Percentiles rank a stretch among this genome's conserved stretches.
These are phyloP conservation scores for Eristalis tenax DNA, from an alignment of 2,888 invertebrate genomes.

Conservation along the genomic window DNA sequence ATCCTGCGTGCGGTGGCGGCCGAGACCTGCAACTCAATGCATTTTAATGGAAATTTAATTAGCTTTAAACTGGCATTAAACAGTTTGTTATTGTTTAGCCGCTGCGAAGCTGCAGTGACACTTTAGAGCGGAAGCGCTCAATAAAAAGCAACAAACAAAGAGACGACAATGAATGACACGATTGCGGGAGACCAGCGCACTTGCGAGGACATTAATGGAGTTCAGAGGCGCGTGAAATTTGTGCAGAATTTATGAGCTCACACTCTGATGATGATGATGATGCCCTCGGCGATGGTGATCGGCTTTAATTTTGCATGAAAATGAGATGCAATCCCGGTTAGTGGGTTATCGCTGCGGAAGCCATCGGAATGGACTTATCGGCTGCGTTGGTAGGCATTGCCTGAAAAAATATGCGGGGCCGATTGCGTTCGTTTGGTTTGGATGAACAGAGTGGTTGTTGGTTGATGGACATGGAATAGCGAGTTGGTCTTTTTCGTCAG, in stretches of 20 bases:
- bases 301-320: neutral
- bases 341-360: neutral
- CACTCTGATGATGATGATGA: neutral
- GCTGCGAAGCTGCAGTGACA: neutral
- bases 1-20: neutral
- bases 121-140: neutral
- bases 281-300: neutral
- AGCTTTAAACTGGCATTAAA: conserved; percentile 39
- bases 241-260: neutral
- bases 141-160: neutral
- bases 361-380: no score
- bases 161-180: neutral
- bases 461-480: no score
- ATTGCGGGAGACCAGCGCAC: neutral
- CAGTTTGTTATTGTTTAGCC: conserved; percentile 29
- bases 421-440: no score
- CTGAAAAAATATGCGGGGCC: no score
- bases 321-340: neutral
- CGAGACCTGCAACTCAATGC: conserved; percentile 5
- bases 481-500: no score
- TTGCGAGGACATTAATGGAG: neutral
- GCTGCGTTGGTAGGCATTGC: no score
- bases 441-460: no score
- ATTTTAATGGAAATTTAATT: conserved; percentile 36
- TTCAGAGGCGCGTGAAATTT: neutral